Conservation (phyloP, 2,888 invertebrate genomes). For the Campopleginae sp. region DNA sequence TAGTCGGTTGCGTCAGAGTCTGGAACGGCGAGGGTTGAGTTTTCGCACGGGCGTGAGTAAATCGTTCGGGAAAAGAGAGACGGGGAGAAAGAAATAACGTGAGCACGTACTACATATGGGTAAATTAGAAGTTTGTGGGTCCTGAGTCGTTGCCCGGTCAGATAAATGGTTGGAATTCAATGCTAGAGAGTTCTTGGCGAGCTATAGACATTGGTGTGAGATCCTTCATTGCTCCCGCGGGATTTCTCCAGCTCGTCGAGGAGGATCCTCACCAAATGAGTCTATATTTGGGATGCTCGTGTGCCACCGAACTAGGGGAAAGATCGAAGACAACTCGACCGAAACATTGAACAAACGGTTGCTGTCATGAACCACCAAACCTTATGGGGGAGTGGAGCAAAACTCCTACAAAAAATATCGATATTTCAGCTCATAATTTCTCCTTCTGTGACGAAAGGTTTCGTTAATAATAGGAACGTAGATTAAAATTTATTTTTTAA, state of each 20-base stretch:
- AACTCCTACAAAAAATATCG: neutral
- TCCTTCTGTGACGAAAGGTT: neutral
- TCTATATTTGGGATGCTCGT: constrained; percentile 77
- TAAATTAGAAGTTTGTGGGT: constrained; percentile 79
- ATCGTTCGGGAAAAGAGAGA: constrained; percentile 27
- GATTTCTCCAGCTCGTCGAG: constrained; percentile 73
- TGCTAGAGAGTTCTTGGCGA: constrained; percentile 68
- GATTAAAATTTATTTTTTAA: too few relatives aligned
- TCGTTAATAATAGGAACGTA: neutral
- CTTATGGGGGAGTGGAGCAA: neutral
- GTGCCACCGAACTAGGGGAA: constrained; percentile 31
- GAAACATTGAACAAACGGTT: constrained; percentile 32
- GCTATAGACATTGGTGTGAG: constrained; percentile 66
- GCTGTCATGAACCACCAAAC: neutral
- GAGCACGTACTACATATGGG: constrained; percentile 73
- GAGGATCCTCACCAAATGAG: constrained; percentile 79
- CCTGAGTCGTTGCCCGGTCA: constrained; percentile 66
- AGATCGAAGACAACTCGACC: constrained; percentile 40
- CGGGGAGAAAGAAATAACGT: constrained; percentile 50
- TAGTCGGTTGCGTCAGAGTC: constrained; percentile 10
- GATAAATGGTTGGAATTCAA: constrained; percentile 80
- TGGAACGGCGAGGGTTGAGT: constrained; percentile 38
- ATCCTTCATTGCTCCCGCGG: constrained; percentile 79
- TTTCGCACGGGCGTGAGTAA: constrained; percentile 34
- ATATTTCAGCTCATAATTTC: neutral